phyloP scores from a whole-genome alignment of 2,113 vertebrate genomes.

The Romanogobio albipinnatus region DNA sequence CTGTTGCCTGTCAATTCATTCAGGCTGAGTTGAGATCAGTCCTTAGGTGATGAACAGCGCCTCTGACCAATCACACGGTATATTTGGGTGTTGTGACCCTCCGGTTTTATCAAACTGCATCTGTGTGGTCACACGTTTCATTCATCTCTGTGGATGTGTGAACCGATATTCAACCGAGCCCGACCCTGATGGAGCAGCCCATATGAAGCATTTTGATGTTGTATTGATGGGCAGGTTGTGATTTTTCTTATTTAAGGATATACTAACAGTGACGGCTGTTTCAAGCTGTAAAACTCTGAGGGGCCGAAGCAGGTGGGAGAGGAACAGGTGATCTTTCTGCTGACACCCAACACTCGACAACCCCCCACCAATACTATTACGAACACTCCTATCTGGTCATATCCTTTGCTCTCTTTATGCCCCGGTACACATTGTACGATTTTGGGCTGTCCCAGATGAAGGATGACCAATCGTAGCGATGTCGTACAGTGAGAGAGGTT shows the following conservation, averaged over 20 bases:
- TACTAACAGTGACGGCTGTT: constrained; percentile 14
- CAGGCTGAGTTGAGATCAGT: neutral
- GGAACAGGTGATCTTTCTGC: constrained; percentile 59
- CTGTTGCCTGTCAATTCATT: neutral
- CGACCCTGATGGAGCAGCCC: too few relatives aligned
- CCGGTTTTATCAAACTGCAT: neutral
- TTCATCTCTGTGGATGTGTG: neutral
- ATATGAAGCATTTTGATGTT: neutral
- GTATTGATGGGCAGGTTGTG: neutral
- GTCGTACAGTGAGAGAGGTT: too few relatives aligned
- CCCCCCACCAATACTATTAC: constrained; percentile 21
- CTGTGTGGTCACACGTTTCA: neutral
- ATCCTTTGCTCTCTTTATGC: neutral
- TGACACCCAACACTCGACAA: constrained; percentile 53
- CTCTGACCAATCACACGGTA: neutral
- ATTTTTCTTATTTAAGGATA: neutral
- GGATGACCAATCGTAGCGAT: too few relatives aligned
- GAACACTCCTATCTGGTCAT: neutral
- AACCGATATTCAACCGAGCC: neutral
- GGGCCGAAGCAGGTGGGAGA: constrained; percentile 58
- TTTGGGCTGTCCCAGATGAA: too few relatives aligned
- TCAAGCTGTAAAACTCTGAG: constrained; percentile 44
- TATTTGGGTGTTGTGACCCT: neutral
- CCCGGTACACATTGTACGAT: too few relatives aligned
- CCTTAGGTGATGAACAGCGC: neutral